A percentile compares a stretch with the other conserved stretches of the same genome.
Evolutionary conservation across 2,113 vertebrate species (phyloP).

Genomic region (Corythornis madagascariensis): DNA sequence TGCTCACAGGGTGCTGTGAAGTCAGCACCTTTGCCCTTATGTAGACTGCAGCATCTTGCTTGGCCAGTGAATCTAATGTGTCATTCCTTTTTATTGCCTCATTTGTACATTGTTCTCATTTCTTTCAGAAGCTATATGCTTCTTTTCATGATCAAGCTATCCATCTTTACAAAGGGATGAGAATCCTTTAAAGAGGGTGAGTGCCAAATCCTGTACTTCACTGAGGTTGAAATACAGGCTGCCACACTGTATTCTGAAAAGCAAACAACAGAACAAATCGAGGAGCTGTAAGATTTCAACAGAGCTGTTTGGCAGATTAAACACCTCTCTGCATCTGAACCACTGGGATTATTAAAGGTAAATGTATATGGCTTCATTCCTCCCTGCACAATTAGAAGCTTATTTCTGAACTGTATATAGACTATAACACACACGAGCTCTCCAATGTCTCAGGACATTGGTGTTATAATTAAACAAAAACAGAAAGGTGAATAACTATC

Average conservation of each 20-base stretch:
- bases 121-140: slow-evolving; percentile 28
- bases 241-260: not conserved
- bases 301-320: not conserved
- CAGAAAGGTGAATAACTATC: not conserved
- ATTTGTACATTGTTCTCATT: slow-evolving; percentile 52
- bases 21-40: slow-evolving; percentile 68
- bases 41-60: slow-evolving; percentile 56
- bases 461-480: not conserved
- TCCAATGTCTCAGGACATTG: not conserved
- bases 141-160: slow-evolving; percentile 13
- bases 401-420: not conserved
- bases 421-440: not conserved
- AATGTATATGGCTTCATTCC: not conserved
- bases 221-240: slow-evolving; percentile 3
- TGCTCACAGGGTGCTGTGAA: slow-evolving; percentile 42
- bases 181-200: slow-evolving; percentile 37
- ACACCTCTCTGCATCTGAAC: not conserved
- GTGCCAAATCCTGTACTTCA: slow-evolving; percentile 10
- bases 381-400: not conserved
- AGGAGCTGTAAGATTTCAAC: not conserved
- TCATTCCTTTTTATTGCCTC: slow-evolving; percentile 71
- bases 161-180: slow-evolving; percentile 52
- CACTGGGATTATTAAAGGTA: slow-evolving; percentile 2
- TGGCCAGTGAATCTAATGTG: slow-evolving; percentile 67
- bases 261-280: slow-evolving; percentile 17